phyloP scores from a whole-genome alignment of 2,797 vertebrate species.

The Stomatorhinus walkeri region DNA sequence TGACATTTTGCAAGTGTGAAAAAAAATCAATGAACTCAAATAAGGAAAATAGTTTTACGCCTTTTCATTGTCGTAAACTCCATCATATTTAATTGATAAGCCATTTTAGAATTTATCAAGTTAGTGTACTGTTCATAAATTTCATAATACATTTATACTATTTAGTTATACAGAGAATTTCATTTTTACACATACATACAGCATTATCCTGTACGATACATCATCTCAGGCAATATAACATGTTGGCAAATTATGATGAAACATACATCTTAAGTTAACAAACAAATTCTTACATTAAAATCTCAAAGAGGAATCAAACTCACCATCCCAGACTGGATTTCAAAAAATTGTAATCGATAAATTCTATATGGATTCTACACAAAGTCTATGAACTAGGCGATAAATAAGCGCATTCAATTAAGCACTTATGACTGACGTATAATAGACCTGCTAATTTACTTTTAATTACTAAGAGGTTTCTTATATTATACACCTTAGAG shows the following conservation, averaged over 20 bases:
- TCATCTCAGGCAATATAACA: background rate
- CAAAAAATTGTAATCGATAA: background rate
- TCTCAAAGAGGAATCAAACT: background rate
- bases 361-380: background rate
- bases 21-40: background rate
- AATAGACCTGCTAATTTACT: background rate
- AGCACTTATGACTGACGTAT: background rate
- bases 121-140: background rate
- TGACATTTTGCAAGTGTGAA: background rate
- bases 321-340: conserved; percentile 3
- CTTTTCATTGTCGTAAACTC: background rate
- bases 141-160: background rate
- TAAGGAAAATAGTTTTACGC: background rate
- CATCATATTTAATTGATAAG: background rate
- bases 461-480: background rate
- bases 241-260: background rate
- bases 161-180: background rate
- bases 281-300: background rate
- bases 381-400: background rate
- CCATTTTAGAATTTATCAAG: background rate
- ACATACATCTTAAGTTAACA: background rate
- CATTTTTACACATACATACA: background rate
- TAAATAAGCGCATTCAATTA: background rate
- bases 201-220: background rate
- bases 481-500: background rate